Percentiles rank a stretch among this genome's conserved stretches.
Evolutionary conservation across 2,113 vertebrate species (phyloP).

Genomic region (Actenoides hombroni): DNA sequence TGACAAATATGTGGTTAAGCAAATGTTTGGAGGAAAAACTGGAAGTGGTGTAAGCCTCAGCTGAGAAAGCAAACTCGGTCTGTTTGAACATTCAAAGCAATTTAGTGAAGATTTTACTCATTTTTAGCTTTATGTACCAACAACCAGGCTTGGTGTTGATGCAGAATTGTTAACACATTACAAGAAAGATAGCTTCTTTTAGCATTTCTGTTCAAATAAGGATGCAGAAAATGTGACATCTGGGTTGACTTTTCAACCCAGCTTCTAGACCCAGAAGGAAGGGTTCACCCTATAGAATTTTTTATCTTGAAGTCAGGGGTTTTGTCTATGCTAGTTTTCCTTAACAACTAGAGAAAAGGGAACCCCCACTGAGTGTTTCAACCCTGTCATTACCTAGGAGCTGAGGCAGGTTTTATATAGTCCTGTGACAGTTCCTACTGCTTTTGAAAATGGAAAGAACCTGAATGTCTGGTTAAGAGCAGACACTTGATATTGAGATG

Average conservation of each 20-base stretch:
- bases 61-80: background rate
- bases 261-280: background rate
- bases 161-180: background rate
- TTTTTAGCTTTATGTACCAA: background rate
- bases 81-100: background rate
- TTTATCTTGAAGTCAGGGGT: background rate
- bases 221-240: background rate
- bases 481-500: background rate
- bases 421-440: background rate
- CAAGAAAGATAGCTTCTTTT: background rate
- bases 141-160: background rate
- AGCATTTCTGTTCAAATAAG: background rate
- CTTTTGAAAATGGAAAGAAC: background rate
- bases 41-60: background rate
- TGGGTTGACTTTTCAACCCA: background rate
- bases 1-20: background rate
- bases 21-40: background rate
- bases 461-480: background rate
- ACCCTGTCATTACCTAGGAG: background rate
- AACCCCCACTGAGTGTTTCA: background rate
- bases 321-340: background rate
- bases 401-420: background rate
- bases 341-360: background rate
- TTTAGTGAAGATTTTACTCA: slow-evolving; percentile 8
- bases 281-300: background rate